Evolutionary conservation across 2,113 vertebrate species (phyloP).

Genomic region (Chascanopsetta lugubris): DNA sequence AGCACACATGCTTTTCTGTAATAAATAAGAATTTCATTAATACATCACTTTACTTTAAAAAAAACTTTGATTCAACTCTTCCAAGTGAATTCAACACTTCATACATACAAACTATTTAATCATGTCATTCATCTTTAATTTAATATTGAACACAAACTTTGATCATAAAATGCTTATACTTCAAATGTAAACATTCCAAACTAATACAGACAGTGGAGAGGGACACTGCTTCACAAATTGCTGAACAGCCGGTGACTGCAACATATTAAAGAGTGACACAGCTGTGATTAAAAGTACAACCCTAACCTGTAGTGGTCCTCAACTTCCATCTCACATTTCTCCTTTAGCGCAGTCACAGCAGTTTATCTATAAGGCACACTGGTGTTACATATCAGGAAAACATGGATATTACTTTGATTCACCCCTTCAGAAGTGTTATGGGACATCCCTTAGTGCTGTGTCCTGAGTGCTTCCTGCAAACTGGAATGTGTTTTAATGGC

Average conservation of each 20-base stretch:
- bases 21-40: too few species aligned
- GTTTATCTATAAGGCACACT: slow-evolving; percentile 45
- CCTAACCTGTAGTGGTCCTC: slow-evolving; percentile 34
- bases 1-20: too few species aligned
- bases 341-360: slow-evolving; percentile 37
- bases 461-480: slow-evolving; percentile 40
- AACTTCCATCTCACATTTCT: slow-evolving; percentile 9
- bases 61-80: too few species aligned
- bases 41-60: too few species aligned
- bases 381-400: slow-evolving; percentile 5
- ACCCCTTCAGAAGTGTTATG: slow-evolving; percentile 4
- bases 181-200: too few species aligned
- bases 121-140: slow-evolving; percentile 59
- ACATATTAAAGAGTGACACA: slow-evolving; percentile 2
- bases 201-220: too few species aligned
- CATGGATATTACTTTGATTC: slow-evolving; percentile 6
- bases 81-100: too few species aligned
- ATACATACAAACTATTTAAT: too few species aligned
- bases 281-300: slow-evolving; percentile 5
- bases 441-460: neutral
- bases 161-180: slow-evolving; percentile 29
- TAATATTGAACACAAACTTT: slow-evolving; percentile 26
- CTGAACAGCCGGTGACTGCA: slow-evolving; percentile 30
- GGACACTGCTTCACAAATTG: slow-evolving; percentile 16
- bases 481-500: slow-evolving; percentile 26